Conservation (phyloP, 2,113 vertebrate species). For the Crotalus viridis region DNA sequence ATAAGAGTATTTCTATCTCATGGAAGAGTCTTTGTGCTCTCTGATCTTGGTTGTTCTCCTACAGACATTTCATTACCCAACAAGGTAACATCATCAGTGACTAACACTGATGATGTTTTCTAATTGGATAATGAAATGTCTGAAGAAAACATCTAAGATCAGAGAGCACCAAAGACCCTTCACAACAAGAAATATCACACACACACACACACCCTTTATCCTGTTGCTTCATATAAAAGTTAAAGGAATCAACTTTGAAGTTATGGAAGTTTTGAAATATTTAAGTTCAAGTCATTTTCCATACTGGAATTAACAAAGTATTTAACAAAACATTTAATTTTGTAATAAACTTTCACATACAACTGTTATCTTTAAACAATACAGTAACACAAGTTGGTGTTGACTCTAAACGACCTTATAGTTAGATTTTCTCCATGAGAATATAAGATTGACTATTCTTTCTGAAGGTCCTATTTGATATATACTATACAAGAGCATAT, state of each 20-base stretch:
- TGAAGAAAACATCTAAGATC: not conserved
- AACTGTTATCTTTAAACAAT: not conserved
- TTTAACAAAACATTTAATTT: not conserved
- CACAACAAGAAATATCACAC: not conserved
- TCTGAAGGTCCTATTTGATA: not conserved
- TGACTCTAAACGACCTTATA: not conserved
- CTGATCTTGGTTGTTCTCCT: not conserved
- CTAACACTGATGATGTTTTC: not conserved
- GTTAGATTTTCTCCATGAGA: not conserved
- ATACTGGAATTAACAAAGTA: not conserved
- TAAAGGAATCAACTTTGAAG: no score
- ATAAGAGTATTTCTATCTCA: not conserved
- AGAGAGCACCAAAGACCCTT: not conserved
- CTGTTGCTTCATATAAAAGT: not conserved
- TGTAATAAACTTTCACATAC: not conserved
- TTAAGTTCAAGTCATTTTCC: not conserved
- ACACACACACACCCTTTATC: not conserved
- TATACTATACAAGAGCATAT: not conserved
- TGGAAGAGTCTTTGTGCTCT: not conserved
- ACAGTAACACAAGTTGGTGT: not conserved
- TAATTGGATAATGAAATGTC: not conserved
- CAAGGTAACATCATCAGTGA: not conserved
- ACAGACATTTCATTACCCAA: not conserved
- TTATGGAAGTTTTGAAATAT: not conserved
- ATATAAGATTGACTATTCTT: not conserved